A percentile compares a stretch with the other conserved stretches of the same genome.
Conservation (phyloP, 2,888 invertebrate species). For the Tachina lurida region DNA sequence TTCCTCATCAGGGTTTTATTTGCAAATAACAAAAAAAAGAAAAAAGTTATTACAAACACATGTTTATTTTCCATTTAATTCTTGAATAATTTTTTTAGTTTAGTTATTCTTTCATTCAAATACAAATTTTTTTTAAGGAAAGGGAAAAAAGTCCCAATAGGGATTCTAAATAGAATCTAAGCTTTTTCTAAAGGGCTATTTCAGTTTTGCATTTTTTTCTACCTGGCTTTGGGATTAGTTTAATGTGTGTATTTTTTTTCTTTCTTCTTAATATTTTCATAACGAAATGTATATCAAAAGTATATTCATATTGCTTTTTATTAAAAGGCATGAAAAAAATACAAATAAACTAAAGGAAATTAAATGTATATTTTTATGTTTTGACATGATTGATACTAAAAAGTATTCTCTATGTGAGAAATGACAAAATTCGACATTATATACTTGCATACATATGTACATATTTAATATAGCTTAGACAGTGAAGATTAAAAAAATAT, state of each 20-base stretch:
- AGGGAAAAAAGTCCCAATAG: slow-evolving; percentile 8
- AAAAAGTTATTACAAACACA: slow-evolving; percentile 64
- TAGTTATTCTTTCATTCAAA: slow-evolving; percentile 1
- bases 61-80: slow-evolving; percentile 66
- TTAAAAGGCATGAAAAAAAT: slow-evolving; percentile 11
- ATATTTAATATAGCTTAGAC: slow-evolving; percentile 3
- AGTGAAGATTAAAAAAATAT: not conserved
- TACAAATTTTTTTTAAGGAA: slow-evolving; percentile 3
- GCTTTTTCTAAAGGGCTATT: not conserved
- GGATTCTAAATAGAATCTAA: not conserved
- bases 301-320: slow-evolving; percentile 26
- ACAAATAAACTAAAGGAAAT: slow-evolving; percentile 47
- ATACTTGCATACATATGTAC: not conserved
- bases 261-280: too few species aligned
- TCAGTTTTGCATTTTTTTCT: not conserved
- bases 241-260: not conserved
- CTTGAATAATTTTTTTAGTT: slow-evolving; percentile 42
- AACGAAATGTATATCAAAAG: not conserved
- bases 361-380: slow-evolving; percentile 51
- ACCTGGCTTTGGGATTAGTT: not conserved
- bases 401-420: slow-evolving; percentile 28
- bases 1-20: slow-evolving; percentile 29
- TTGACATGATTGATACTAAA: slow-evolving; percentile 56
- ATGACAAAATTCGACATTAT: slow-evolving; percentile 45
- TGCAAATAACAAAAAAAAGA: slow-evolving; percentile 28